A percentile compares a stretch with the other conserved stretches of the same genome.
These are phyloP conservation scores for Sarcophaga rosellei DNA, from an alignment of 2,888 invertebrate genomes.

Conservation along the genomic window DNA sequence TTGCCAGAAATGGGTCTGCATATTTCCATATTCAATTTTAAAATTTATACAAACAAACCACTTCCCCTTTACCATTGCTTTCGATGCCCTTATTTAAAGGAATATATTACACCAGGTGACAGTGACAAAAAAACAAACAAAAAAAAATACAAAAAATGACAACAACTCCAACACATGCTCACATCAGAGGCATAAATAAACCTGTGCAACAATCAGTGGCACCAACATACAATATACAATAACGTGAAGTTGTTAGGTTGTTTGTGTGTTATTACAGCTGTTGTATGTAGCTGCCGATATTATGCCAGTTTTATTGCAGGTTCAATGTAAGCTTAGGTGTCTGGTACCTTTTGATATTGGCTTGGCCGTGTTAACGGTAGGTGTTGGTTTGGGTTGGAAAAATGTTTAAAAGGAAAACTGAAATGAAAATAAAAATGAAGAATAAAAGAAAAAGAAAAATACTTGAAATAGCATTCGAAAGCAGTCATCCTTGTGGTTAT, in stretches of 20 bases:
- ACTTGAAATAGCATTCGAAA: background rate
- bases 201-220: background rate
- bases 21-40: background rate
- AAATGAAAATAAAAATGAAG: background rate
- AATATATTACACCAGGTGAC: no score
- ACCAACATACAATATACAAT: background rate
- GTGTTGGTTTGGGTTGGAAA: conserved; percentile 10
- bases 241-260: background rate
- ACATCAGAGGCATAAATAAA: background rate
- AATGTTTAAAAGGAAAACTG: background rate
- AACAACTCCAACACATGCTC: background rate
- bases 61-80: background rate
- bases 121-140: no score
- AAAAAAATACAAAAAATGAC: background rate
- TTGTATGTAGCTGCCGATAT: background rate
- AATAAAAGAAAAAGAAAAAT: conserved; percentile 13
- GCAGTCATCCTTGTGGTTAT: background rate
- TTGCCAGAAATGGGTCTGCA: background rate
- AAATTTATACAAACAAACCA: background rate
- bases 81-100: no score
- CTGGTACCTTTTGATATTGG: background rate
- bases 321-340: background rate
- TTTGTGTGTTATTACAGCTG: background rate
- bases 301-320: background rate
- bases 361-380: background rate